phyloP scores from a whole-genome alignment of 2,797 vertebrate genomes.

The Micromesistius poutassou region DNA sequence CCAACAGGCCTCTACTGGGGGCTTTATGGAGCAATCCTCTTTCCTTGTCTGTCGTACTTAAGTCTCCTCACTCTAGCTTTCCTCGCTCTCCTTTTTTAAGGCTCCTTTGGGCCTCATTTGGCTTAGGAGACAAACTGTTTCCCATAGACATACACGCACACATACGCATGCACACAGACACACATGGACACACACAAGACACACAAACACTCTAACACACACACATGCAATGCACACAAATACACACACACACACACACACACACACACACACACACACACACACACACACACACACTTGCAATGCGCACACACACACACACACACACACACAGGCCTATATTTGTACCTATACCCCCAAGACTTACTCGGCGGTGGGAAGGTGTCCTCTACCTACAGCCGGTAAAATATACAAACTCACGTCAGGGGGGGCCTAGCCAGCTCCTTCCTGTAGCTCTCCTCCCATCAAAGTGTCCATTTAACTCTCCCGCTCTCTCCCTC shows the following conservation, averaged over 20 bases:
- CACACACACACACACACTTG: slow-evolving; percentile 14
- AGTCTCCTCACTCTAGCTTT: slow-evolving; percentile 32
- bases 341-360: background rate
- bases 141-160: slow-evolving; percentile 15
- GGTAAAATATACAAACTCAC: background rate
- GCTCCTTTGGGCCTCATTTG: slow-evolving; percentile 49
- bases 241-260: slow-evolving; percentile 9
- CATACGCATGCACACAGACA: background rate
- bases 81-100: slow-evolving; percentile 38
- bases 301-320: slow-evolving; percentile 11
- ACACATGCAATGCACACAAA: background rate
- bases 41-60: slow-evolving; percentile 26
- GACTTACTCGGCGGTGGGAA: slow-evolving; percentile 29
- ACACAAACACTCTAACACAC: background rate
- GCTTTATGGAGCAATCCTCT: slow-evolving; percentile 45
- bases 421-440: slow-evolving; percentile 1
- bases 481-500: slow-evolving; percentile 3
- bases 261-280: slow-evolving; percentile 12
- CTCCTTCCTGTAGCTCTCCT: slow-evolving; percentile 4
- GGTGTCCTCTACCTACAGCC: slow-evolving; percentile 34
- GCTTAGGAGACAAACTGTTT: slow-evolving; percentile 51
- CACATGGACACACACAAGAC: slow-evolving; percentile 12
- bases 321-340: slow-evolving; percentile 9
- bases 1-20: slow-evolving; percentile 36
- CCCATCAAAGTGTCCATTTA: background rate